phyloP scores from a whole-genome alignment of 2,888 invertebrate species.

The Atrina japonica region DNA sequence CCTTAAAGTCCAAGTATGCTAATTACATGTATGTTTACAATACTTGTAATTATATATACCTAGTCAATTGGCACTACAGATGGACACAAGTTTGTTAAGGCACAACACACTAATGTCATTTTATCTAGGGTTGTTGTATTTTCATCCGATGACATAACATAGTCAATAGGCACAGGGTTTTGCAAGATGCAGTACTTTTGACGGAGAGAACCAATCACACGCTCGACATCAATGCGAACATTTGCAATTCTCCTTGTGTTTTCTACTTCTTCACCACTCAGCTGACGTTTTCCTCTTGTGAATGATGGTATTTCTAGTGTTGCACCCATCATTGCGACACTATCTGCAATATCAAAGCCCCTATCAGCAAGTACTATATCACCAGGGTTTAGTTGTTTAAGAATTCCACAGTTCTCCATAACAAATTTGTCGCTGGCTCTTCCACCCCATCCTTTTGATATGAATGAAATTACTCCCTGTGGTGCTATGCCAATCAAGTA shows the following conservation, averaged over 20 bases:
- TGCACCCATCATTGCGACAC: slow-evolving; percentile 4
- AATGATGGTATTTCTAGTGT: slow-evolving; percentile 4
- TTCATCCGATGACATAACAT: background rate
- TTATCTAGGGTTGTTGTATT: background rate
- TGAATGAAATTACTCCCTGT: slow-evolving; percentile 3
- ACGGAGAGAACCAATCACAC: background rate
- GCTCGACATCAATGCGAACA: slow-evolving; percentile 5
- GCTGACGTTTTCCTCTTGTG: background rate
- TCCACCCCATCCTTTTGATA: slow-evolving; percentile 1
- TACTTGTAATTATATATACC: no score
- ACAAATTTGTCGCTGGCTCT: slow-evolving; percentile 5
- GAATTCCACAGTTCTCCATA: slow-evolving; percentile 2
- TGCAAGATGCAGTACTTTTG: background rate
- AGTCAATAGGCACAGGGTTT: slow-evolving; percentile 4
- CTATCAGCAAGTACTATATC: slow-evolving; percentile 5
- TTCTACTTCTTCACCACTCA: background rate
- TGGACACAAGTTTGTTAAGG: slow-evolving; percentile 9
- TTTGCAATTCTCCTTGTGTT: background rate
- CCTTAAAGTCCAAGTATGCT: no score
- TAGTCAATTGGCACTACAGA: slow-evolving; percentile 13
- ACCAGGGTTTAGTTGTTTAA: background rate
- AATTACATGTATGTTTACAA: no score
- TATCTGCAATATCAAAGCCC: slow-evolving; percentile 1
- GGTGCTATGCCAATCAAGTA: slow-evolving; percentile 1
- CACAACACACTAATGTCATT: background rate